phyloP scores from a whole-genome alignment of 2,113 vertebrate species.

The Grammomys surdaster region DNA sequence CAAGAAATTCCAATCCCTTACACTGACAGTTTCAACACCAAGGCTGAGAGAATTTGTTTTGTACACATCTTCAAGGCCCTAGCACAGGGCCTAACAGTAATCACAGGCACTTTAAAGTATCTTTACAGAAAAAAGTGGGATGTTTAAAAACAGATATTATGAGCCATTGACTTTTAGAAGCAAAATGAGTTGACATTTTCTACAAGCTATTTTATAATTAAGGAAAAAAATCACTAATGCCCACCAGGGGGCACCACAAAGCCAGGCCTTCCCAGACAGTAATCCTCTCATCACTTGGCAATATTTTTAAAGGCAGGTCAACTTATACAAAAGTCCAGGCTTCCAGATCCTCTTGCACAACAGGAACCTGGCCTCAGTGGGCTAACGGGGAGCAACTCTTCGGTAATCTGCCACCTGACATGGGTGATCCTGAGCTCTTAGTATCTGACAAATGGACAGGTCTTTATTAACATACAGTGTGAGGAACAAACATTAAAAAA shows the following conservation, averaged over 20 bases:
- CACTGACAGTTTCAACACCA: not conserved
- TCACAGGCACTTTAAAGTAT: not conserved
- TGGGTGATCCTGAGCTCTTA: not conserved
- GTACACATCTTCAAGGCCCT: not conserved
- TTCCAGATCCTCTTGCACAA: not conserved
- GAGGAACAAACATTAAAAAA: not conserved
- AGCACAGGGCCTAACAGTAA: not conserved
- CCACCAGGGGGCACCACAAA: not conserved
- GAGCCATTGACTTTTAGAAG: not conserved
- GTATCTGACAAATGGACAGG: not conserved
- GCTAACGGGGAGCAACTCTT: not conserved
- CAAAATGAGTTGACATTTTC: constrained; percentile 42
- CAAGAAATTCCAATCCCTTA: not conserved
- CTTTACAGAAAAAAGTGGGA: not conserved
- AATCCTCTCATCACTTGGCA: not conserved
- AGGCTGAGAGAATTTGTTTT: not conserved
- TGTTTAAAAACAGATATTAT: constrained; percentile 34
- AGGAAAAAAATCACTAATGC: not conserved
- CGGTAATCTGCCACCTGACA: not conserved
- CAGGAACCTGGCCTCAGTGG: not conserved
- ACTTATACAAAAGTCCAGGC: not conserved
- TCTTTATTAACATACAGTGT: constrained; percentile 12
- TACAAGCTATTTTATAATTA: not conserved
- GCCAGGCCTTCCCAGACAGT: not conserved
- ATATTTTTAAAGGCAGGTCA: not conserved